phyloP scores from a whole-genome alignment of 2,113 vertebrate genomes.

The Hepsetus odoe region DNA sequence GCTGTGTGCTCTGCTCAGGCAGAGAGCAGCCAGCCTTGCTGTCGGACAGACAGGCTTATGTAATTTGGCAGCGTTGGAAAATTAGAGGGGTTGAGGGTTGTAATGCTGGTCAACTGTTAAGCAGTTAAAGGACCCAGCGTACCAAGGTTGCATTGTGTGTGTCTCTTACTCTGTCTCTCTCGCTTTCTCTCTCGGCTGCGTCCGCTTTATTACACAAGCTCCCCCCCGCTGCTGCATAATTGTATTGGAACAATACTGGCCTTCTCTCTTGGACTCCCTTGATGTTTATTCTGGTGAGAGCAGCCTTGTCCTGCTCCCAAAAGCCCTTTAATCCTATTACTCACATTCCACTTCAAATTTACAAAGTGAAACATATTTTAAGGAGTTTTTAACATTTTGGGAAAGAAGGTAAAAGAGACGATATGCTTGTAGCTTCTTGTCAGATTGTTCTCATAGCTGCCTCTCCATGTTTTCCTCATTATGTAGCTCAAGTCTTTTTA shows the following conservation, averaged over 20 bases:
- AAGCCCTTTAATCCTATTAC: slow-evolving; percentile 80
- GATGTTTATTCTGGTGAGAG: slow-evolving; percentile 79
- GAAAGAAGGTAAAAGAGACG: slow-evolving; percentile 51
- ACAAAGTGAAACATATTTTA: slow-evolving; percentile 68
- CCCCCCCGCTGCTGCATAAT: slow-evolving; percentile 64
- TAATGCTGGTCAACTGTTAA: slow-evolving; percentile 28
- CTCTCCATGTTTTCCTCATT: not conserved
- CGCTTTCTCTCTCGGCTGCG: not conserved
- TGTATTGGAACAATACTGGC: slow-evolving; percentile 76
- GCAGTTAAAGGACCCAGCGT: not conserved
- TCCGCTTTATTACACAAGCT: not conserved
- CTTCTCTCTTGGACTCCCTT: slow-evolving; percentile 67
- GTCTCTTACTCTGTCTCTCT: not conserved
- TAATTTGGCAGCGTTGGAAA: slow-evolving; percentile 55
- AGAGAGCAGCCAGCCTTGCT: not conserved
- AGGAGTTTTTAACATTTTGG: slow-evolving; percentile 40
- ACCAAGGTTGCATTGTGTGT: slow-evolving; percentile 9
- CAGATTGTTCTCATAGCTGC: not conserved
- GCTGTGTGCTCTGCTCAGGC: slow-evolving; percentile 44
- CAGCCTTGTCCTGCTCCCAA: slow-evolving; percentile 71
- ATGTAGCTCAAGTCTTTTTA: no score
- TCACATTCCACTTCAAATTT: slow-evolving; percentile 78
- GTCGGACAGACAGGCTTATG: slow-evolving; percentile 44
- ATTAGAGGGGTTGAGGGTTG: not conserved
- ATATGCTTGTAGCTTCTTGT: not conserved